phyloP scores from a whole-genome alignment of 2,797 vertebrate genomes.

The Hyperoplus lanceolatus region DNA sequence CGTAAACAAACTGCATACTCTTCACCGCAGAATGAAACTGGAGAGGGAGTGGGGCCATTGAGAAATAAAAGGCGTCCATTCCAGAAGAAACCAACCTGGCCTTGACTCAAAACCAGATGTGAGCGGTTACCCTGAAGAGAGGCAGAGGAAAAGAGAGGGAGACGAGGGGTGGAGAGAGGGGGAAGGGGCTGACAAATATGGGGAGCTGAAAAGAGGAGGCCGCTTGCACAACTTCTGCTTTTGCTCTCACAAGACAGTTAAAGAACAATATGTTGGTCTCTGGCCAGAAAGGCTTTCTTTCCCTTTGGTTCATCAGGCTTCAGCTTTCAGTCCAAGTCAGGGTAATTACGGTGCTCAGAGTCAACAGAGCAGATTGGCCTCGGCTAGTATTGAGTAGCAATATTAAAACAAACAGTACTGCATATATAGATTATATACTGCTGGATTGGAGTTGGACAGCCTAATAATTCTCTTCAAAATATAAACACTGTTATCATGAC shows the following conservation, averaged over 20 bases:
- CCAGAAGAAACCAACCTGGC: constrained; percentile 84
- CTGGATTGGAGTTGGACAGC: constrained; percentile 16
- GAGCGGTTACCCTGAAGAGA: constrained; percentile 71
- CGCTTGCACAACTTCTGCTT: constrained; percentile 72
- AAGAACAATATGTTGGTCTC: constrained; percentile 64
- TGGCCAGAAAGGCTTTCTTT: constrained; percentile 44
- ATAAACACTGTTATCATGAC: not conserved
- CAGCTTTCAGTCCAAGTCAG: constrained; percentile 42
- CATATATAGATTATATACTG: constrained; percentile 3
- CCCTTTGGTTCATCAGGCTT: constrained; percentile 43
- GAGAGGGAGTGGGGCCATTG: constrained; percentile 79
- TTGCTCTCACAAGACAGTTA: constrained; percentile 59
- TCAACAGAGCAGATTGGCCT: constrained; percentile 45
- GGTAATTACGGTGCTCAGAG: constrained; percentile 57
- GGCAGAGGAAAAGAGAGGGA: constrained; percentile 56
- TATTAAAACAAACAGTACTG: constrained; percentile 48
- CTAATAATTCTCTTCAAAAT: constrained; percentile 20
- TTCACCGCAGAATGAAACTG: constrained; percentile 76
- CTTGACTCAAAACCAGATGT: constrained; percentile 88
- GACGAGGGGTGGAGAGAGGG: constrained; percentile 41
- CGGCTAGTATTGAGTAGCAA: constrained; percentile 22
- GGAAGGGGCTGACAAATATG: constrained; percentile 57
- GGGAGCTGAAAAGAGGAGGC: constrained; percentile 45
- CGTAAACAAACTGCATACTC: constrained; percentile 75
- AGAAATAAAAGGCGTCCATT: constrained; percentile 84